phyloP scores from a whole-genome alignment of 2,797 vertebrate species.

The Argentina silus region DNA sequence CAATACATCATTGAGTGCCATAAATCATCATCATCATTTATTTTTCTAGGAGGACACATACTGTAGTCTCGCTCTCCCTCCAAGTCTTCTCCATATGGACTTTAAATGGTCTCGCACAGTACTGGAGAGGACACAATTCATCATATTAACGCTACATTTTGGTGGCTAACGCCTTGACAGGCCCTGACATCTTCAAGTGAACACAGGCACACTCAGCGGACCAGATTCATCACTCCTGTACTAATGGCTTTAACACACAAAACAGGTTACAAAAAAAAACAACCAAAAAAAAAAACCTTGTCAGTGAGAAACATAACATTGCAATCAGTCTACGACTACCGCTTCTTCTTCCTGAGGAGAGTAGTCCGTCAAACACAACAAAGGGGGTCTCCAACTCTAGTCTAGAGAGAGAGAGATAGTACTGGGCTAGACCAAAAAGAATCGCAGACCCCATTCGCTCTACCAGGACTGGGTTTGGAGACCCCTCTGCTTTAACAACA shows the following conservation, averaged over 20 bases:
- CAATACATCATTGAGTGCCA: slow-evolving; percentile 40
- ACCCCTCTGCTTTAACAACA: not conserved
- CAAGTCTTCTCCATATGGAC: slow-evolving; percentile 61
- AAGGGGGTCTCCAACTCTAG: not conserved
- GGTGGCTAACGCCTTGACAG: slow-evolving; percentile 58
- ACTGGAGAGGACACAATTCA: slow-evolving; percentile 63
- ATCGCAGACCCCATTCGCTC: too few species aligned
- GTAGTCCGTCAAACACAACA: not conserved
- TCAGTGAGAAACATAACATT: not conserved
- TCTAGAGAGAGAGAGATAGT: not conserved
- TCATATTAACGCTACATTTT: slow-evolving; percentile 65
- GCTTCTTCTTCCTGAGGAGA: not conserved
- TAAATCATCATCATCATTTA: slow-evolving; percentile 47
- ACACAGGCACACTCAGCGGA: slow-evolving; percentile 55
- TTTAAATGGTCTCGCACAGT: slow-evolving; percentile 59
- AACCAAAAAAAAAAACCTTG: too few species aligned
- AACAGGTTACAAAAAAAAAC: not conserved
- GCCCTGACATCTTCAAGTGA: slow-evolving; percentile 57
- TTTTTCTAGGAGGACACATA: slow-evolving; percentile 41
- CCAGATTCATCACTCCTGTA: slow-evolving; percentile 48
- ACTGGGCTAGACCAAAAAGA: too few species aligned
- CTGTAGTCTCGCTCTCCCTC: slow-evolving; percentile 44
- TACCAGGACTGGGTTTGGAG: too few species aligned
- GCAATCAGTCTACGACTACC: not conserved
- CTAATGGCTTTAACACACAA: slow-evolving; percentile 64